phyloP scores from a whole-genome alignment of 2,888 invertebrate species.

The Myopa tessellatipennis region DNA sequence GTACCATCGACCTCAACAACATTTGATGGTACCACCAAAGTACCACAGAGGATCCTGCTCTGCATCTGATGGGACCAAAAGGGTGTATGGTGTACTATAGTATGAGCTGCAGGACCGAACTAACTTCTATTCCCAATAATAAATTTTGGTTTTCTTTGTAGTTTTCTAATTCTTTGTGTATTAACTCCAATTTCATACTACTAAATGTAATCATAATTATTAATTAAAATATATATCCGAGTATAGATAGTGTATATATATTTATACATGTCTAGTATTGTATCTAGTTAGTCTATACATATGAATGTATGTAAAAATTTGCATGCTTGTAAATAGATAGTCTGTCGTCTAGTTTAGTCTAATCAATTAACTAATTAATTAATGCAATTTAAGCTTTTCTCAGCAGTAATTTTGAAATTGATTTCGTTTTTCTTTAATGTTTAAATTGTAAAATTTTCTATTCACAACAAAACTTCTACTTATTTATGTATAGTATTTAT shows the following conservation, averaged over 20 bases:
- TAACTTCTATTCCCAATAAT: too few relatives aligned
- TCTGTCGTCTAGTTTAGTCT: conserved; percentile 37
- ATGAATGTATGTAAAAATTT: neutral
- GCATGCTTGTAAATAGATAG: conserved; percentile 47
- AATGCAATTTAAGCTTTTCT: conserved; percentile 32
- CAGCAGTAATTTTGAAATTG: conserved; percentile 7
- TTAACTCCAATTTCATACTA: too few relatives aligned
- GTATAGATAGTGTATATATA: neutral
- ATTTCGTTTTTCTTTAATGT: neutral
- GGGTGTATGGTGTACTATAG: too few relatives aligned
- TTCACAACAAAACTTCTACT: neutral
- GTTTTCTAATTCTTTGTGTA: too few relatives aligned
- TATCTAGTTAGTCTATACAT: too few relatives aligned
- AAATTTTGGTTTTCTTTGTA: too few relatives aligned
- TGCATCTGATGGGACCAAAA: too few relatives aligned
- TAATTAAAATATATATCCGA: neutral
- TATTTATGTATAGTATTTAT: neutral
- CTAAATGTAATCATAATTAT: too few relatives aligned
- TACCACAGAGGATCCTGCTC: too few relatives aligned
- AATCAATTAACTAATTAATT: conserved; percentile 22
- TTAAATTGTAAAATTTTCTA: conserved; percentile 20
- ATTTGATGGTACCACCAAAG: too few relatives aligned
- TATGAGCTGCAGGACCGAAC: too few relatives aligned
- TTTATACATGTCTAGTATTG: neutral
- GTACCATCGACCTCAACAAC: too few relatives aligned